These are phyloP conservation scores for Corythornis cristatus DNA, from an alignment of 2,113 vertebrate genomes.

Conservation along the genomic window DNA sequence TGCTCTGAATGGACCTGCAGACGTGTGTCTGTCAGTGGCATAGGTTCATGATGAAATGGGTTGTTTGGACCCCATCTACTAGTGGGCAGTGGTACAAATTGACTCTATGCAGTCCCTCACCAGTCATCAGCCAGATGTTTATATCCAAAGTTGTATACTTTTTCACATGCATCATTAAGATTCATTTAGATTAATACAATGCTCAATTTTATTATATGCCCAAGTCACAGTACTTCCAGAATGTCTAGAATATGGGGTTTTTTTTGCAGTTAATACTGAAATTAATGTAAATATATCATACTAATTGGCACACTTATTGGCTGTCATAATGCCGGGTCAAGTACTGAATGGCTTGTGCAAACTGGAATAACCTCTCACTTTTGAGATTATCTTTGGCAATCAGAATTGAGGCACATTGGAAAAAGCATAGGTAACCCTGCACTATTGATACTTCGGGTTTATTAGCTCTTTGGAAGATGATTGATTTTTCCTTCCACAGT, in stretches of 20 bases:
- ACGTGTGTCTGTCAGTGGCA: background rate
- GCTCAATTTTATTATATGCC: constrained; percentile 1
- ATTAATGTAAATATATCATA: constrained; percentile 20
- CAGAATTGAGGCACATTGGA: background rate
- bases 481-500: background rate
- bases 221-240: background rate
- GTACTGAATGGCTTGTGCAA: background rate
- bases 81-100: constrained; percentile 1
- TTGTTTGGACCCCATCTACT: background rate
- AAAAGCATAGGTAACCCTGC: background rate
- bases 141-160: constrained; percentile 37
- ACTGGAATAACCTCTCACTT: background rate
- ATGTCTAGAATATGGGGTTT: background rate
- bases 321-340: background rate
- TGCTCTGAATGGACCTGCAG: background rate
- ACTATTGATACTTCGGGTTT: background rate
- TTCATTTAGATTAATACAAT: constrained; percentile 30
- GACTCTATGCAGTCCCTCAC: background rate
- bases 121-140: constrained; percentile 42
- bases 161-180: constrained; percentile 55
- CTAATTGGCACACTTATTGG: background rate
- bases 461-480: background rate
- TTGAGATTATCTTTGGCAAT: background rate
- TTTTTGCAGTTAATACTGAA: constrained; percentile 21
- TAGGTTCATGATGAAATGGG: background rate